Percentiles rank a stretch among this genome's conserved stretches.
These are phyloP conservation scores for Aurelia aurita complex sp. Pacific DNA, from an alignment of 30 jellyfish, hydroid and myxozoan genomes.

Conservation along the genomic window DNA sequence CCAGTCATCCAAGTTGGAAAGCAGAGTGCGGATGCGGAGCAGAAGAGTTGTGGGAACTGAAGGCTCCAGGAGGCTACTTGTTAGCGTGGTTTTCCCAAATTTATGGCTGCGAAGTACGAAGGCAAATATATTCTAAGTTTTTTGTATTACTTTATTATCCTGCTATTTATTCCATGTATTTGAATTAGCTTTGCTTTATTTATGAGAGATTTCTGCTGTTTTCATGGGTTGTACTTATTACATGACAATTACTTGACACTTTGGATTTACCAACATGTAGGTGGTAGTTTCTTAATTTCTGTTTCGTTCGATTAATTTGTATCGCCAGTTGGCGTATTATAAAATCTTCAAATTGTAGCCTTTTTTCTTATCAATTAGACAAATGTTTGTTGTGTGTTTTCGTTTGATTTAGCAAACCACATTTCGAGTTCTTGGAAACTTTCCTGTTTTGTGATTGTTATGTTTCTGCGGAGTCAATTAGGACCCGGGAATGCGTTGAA, in stretches of 20 bases:
- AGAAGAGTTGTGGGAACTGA: background rate
- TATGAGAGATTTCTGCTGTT: no score
- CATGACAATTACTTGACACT: background rate
- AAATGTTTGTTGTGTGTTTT: background rate
- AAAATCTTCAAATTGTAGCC: background rate
- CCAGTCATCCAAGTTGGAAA: background rate
- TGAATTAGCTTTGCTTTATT: no score
- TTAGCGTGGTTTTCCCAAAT: background rate
- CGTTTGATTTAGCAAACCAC: background rate
- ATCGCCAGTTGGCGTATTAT: background rate
- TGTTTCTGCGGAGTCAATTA: background rate
- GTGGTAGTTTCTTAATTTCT: background rate
- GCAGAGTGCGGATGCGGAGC: background rate
- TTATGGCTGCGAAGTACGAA: background rate
- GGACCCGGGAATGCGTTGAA: background rate
- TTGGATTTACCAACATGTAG: background rate
- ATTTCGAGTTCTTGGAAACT: background rate
- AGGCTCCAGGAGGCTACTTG: no score
- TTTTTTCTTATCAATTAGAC: background rate
- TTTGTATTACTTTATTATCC: background rate
- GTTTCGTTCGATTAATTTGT: background rate
- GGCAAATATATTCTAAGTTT: background rate
- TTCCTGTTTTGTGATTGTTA: background rate
- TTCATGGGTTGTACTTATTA: background rate
- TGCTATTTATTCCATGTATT: background rate